phyloP scores from a whole-genome alignment of 2,888 invertebrate species.

The Noctua janthina region DNA sequence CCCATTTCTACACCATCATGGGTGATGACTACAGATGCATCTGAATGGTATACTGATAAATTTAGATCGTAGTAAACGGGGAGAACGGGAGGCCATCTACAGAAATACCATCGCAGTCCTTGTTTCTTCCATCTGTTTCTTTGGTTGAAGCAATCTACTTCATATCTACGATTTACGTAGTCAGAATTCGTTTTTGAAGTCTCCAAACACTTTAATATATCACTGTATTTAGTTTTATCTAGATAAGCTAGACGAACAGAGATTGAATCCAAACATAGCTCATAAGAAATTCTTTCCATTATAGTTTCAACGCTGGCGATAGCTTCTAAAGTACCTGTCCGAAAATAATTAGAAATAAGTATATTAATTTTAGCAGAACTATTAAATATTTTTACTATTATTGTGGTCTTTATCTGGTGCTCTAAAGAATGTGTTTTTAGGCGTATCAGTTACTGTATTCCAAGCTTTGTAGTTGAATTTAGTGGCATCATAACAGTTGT shows the following conservation, averaged over 20 bases:
- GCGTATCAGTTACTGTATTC: slow-evolving; percentile 76
- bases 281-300: slow-evolving; percentile 91
- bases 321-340: slow-evolving; percentile 87
- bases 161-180: slow-evolving; percentile 86
- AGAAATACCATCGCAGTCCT: slow-evolving; percentile 91
- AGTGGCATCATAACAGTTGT: slow-evolving; percentile 75
- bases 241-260: slow-evolving; percentile 90
- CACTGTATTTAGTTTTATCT: slow-evolving; percentile 60
- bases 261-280: slow-evolving; percentile 89
- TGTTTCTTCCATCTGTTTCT: slow-evolving; percentile 93
- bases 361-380: background rate
- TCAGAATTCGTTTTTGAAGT: slow-evolving; percentile 85
- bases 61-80: slow-evolving; percentile 52
- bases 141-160: slow-evolving; percentile 89
- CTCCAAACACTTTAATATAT: slow-evolving; percentile 84
- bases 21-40: slow-evolving; percentile 92
- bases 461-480: slow-evolving; percentile 74
- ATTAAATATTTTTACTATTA: background rate
- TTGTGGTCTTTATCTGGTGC: slow-evolving; percentile 74
- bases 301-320: slow-evolving; percentile 69
- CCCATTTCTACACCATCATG: slow-evolving; percentile 94
- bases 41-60: slow-evolving; percentile 77
- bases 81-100: slow-evolving; percentile 90
- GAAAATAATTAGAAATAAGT: slow-evolving; percentile 14
- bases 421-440: slow-evolving; percentile 79